These are phyloP conservation scores for Cydia strobilella DNA, from an alignment of 1,140 invertebrate genomes.

Conservation along the genomic window DNA sequence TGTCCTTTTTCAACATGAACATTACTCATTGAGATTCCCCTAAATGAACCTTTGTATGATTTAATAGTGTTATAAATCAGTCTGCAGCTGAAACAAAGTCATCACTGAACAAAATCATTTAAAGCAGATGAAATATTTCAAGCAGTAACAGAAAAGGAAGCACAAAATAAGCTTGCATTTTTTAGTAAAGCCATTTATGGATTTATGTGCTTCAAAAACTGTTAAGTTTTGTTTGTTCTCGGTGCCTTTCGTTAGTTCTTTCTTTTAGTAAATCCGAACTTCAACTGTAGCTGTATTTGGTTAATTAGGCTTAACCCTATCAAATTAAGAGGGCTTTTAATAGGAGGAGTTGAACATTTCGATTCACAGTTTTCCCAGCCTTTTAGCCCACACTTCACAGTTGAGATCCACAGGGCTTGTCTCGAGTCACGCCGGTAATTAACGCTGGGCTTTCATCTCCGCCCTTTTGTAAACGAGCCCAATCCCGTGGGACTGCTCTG, in stretches of 20 bases:
- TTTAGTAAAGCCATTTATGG: no score
- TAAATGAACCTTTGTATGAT: background rate
- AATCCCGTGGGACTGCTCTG: constrained; percentile 32
- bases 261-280: no score
- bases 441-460: constrained; percentile 34
- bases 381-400: background rate
- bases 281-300: no score
- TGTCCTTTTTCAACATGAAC: constrained; percentile 1
- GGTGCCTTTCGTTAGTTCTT: no score
- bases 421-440: constrained; percentile 38
- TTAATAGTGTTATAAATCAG: background rate
- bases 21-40: background rate
- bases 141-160: no score
- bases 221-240: no score
- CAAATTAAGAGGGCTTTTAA: no score
- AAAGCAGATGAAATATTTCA: no score
- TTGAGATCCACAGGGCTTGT: background rate
- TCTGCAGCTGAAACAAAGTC: background rate
- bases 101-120: background rate
- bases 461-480: constrained; percentile 29
- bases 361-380: background rate
- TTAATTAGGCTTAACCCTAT: no score
- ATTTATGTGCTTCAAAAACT: no score
- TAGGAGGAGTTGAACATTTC: no score
- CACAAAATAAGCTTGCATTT: no score